Conservation (phyloP, 2,113 vertebrate genomes). For the Ammospiza caudacuta region DNA sequence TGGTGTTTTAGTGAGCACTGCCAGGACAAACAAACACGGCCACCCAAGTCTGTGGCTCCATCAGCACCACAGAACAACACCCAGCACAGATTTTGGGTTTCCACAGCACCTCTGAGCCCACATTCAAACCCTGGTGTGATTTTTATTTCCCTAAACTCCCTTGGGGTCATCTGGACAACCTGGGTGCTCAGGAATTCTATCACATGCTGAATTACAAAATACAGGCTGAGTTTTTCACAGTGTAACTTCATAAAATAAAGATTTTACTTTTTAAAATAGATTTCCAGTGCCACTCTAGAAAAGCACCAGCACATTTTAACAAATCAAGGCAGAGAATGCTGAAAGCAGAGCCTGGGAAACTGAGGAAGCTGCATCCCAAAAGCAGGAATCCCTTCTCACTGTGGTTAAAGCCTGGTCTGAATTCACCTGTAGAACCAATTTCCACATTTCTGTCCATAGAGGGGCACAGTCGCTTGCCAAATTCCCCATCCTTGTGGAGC, state of each 20-base stretch:
- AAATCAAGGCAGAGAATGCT: not conserved
- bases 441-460: constrained; percentile 44
- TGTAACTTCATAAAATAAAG: not conserved
- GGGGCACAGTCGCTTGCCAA: constrained; percentile 21
- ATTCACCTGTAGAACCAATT: not conserved
- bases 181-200: not conserved
- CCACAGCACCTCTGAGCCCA: not conserved
- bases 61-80: not conserved
- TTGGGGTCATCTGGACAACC: not conserved
- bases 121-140: not conserved
- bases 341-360: not conserved
- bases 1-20: not conserved
- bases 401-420: not conserved
- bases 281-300: not conserved
- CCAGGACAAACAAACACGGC: constrained; percentile 28
- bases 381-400: not conserved
- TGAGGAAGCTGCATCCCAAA: not conserved
- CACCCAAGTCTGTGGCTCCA: not conserved
- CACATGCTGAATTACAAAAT: not conserved
- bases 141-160: not conserved
- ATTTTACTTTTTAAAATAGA: not conserved
- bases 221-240: not conserved
- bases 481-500: not conserved
- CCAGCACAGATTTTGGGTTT: not conserved
- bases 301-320: not conserved